Conservation (phyloP, 2,888 invertebrate genomes). For the Dicranocentrus wangi region DNA sequence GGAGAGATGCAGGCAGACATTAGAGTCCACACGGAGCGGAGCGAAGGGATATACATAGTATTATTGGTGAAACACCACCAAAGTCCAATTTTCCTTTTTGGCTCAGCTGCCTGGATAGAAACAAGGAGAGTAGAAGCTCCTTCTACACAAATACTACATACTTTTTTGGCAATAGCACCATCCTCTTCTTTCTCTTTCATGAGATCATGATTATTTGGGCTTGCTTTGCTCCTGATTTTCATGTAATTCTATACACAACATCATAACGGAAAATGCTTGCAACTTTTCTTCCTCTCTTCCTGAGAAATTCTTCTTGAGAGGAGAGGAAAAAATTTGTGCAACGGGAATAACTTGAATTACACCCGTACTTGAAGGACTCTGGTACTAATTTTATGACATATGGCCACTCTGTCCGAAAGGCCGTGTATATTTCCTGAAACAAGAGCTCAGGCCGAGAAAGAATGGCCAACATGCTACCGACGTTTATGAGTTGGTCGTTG, state of each 20-base stretch:
- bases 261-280: neutral
- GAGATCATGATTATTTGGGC: constrained; percentile 55
- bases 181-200: constrained; percentile 23
- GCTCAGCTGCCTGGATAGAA: constrained; percentile 18
- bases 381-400: constrained; percentile 56
- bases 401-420: constrained; percentile 1
- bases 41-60: too few species aligned
- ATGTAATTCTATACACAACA: constrained; percentile 15
- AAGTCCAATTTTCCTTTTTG: constrained; percentile 2
- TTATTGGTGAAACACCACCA: too few species aligned
- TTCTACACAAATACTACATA: too few species aligned
- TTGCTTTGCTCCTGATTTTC: constrained; percentile 13
- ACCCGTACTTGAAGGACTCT: constrained; percentile 33
- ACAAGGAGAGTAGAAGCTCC: too few species aligned
- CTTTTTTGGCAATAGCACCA: constrained; percentile 58
- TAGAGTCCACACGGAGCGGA: too few species aligned
- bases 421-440: constrained; percentile 13
- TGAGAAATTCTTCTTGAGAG: constrained; percentile 7
- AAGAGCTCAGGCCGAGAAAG: neutral
- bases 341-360: constrained; percentile 25
- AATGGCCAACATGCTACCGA: constrained; percentile 43
- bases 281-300: neutral
- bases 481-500: constrained; percentile 40
- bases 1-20: too few species aligned
- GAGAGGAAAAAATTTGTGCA: neutral